A percentile compares a stretch with the other conserved stretches of the same genome.
Evolutionary conservation across 2,888 invertebrate species (phyloP).

Genomic region (Adela reaumurella): DNA sequence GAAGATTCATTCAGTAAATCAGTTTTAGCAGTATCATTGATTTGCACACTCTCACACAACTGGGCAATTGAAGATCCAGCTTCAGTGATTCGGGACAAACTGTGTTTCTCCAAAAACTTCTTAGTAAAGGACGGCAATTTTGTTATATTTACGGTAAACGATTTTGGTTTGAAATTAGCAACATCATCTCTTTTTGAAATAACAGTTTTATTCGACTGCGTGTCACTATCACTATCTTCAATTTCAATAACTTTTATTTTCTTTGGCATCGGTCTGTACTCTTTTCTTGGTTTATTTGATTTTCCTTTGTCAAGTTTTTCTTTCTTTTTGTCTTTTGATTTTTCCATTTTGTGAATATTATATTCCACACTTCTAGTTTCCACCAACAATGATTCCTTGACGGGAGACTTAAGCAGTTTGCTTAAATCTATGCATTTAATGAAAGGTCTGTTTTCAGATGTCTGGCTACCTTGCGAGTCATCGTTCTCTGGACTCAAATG

Average conservation of each 20-base stretch:
- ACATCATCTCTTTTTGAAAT: too few relatives aligned
- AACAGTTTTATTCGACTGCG: too few relatives aligned
- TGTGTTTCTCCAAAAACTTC: background rate
- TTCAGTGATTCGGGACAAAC: background rate
- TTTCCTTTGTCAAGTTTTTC: too few relatives aligned
- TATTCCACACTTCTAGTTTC: too few relatives aligned
- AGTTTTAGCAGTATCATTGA: conserved; percentile 14
- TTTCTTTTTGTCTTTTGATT: too few relatives aligned
- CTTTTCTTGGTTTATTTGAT: too few relatives aligned
- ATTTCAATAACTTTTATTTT: too few relatives aligned
- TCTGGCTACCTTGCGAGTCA: too few relatives aligned
- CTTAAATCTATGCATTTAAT: conserved; percentile 41
- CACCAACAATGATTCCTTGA: background rate
- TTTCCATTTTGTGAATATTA: too few relatives aligned
- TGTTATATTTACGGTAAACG: background rate
- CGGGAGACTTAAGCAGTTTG: conserved; percentile 26
- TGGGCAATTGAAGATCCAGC: background rate
- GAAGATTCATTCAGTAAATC: conserved; percentile 18
- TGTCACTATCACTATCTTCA: too few relatives aligned
- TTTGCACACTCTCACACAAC: background rate
- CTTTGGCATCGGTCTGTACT: too few relatives aligned
- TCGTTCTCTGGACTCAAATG: too few relatives aligned
- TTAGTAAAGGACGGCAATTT: background rate
- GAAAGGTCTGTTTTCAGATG: conserved; percentile 24
- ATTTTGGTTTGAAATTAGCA: background rate